phyloP scores from a whole-genome alignment of 2,113 vertebrate genomes.

The Oxyruncus cristatus region DNA sequence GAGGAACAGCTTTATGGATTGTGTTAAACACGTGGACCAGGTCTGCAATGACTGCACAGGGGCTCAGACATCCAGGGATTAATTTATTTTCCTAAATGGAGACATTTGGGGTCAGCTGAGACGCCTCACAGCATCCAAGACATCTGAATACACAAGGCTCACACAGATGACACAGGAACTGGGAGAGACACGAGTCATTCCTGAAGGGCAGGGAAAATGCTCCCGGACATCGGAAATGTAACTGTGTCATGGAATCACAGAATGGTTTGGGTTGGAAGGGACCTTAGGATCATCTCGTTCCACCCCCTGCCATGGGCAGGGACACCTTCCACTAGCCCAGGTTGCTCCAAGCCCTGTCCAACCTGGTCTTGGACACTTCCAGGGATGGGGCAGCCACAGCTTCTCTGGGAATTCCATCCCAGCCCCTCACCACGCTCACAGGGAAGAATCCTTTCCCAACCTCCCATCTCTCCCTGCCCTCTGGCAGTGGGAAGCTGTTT shows the following conservation, averaged over 20 bases:
- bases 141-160: neutral
- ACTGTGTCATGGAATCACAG: too few relatives aligned
- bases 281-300: fast-evolving
- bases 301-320: neutral
- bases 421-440: neutral
- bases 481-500: neutral
- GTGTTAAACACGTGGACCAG: neutral
- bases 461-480: neutral
- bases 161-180: neutral
- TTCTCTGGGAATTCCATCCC: fast-evolving
- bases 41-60: neutral
- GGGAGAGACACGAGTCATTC: fast-evolving
- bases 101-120: neutral
- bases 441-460: fast-evolving
- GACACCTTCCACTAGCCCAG: fast-evolving
- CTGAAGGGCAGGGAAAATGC: neutral
- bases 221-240: neutral
- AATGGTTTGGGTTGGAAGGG: neutral
- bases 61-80: neutral
- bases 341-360: fast-evolving
- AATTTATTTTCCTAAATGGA: neutral
- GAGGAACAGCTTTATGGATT: neutral
- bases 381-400: neutral
- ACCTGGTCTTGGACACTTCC: neutral
- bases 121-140: neutral